A percentile compares a stretch with the other conserved stretches of the same genome.
Evolutionary conservation across 2,888 invertebrate genomes (phyloP).

Genomic region (Coenonympha arcania): DNA sequence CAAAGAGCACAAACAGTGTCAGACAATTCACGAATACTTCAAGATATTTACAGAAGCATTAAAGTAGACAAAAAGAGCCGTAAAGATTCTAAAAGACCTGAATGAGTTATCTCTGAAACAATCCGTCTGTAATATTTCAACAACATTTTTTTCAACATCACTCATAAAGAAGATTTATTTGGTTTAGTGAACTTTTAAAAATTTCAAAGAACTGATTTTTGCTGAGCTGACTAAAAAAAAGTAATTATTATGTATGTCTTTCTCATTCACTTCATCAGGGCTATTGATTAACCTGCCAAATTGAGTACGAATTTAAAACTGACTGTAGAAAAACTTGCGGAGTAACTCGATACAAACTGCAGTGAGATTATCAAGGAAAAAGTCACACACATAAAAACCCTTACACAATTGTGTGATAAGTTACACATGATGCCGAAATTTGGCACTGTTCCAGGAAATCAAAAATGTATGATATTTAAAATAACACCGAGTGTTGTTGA

Average conservation of each 20-base stretch:
- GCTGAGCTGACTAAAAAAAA: too few species aligned
- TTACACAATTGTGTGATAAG: not conserved
- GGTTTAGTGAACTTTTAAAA: too few species aligned
- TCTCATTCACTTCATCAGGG: too few species aligned
- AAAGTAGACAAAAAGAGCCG: not conserved
- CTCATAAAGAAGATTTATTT: not conserved
- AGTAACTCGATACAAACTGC: too few species aligned
- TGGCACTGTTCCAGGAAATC: conserved; percentile 17
- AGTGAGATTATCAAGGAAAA: not conserved
- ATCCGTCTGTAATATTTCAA: not conserved
- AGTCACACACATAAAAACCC: not conserved
- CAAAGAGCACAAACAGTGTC: too few species aligned
- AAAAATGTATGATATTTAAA: conserved; percentile 17
- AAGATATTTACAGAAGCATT: conserved; percentile 6
- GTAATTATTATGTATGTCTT: too few species aligned
- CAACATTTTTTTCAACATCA: not conserved
- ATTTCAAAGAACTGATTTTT: too few species aligned
- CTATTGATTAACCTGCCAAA: too few species aligned
- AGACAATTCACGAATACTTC: not conserved
- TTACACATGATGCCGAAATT: not conserved
- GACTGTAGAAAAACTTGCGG: too few species aligned
- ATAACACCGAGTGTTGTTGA: conserved; percentile 11
- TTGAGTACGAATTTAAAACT: too few species aligned
- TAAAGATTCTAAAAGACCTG: conserved; percentile 1
- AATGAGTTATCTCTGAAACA: conserved; percentile 1